Evolutionary conservation across 2,888 invertebrate genomes (phyloP), one percentile per base, ranked within the genome.

Genomic region (Agonopterix subpropinquella): DNA sequence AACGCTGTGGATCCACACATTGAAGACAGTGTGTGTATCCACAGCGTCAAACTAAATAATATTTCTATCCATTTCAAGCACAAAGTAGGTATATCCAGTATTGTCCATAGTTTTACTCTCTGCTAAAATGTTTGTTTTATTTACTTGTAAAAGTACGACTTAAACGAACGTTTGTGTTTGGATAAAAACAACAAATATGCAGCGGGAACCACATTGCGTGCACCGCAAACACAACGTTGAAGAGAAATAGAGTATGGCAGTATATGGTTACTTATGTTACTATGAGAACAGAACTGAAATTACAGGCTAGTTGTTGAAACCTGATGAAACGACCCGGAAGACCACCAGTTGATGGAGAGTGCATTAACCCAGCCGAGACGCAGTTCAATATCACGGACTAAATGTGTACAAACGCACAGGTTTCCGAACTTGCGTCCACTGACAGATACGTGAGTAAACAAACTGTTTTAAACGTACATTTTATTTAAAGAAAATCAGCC

Each of bases 291-390:
- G 15, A 43, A 8, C 8, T 43, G 35, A 44, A 28, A 28, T 28
- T 28, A 28, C 28, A 5, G 28, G 28, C 7, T 28, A 28, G 28
- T 28, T 28, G 28, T 5, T 28, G 28, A 28, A 41, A 41, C 41
- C 41, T 41, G n/a, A 11, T 41, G 18, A 41, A 66, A 67, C 63
- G 64, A 71, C 61, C 67, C 67, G 69, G 73, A 76, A 73, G 70
- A 73, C 59, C 63, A 61, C 58, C 60, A 66, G 67, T 64, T 61
- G 67, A 70, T 70, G 73, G 59, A 61, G 77, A 75, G 82, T 78
- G 70, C 84, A 67, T 78, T 80, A 69, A 82, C 80, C 84, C 68
- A 72, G 66, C 65, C 67, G n/a, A 39, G 10, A 60, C 62, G 67
- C 57, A 68, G 67, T 67, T 71, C 68, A 69, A 72, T 73, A 76